Evolutionary conservation across 2,113 vertebrate genomes (phyloP).

Genomic region (Mirounga angustirostris): DNA sequence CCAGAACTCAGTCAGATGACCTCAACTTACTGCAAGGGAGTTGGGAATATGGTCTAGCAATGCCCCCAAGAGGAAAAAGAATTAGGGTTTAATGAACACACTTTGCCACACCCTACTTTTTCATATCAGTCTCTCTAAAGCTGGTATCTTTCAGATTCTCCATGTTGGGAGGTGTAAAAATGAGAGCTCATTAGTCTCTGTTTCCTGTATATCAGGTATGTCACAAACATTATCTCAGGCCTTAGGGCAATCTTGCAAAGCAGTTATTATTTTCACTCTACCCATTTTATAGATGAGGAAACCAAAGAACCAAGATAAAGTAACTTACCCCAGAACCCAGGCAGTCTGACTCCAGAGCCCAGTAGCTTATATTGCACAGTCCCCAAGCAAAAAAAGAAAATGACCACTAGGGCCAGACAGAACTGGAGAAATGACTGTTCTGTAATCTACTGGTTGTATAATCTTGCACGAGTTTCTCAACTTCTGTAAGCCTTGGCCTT

Average conservation of each 20-base stretch:
- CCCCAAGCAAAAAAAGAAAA: not conserved
- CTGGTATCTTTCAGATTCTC: not conserved
- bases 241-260: not conserved
- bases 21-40: not conserved
- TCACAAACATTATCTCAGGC: not conserved
- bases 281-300: not conserved
- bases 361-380: not conserved
- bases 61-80: not conserved
- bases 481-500: not conserved
- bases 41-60: not conserved
- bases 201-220: not conserved
- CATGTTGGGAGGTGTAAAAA: not conserved
- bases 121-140: not conserved
- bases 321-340: not conserved
- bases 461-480: conserved; percentile 20
- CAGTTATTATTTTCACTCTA: conserved; percentile 14
- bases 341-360: not conserved
- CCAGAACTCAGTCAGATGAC: not conserved
- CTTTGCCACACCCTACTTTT: not conserved
- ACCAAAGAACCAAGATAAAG: not conserved
- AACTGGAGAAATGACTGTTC: not conserved
- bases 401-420: not conserved
- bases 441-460: not conserved
- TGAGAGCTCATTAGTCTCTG: not conserved
- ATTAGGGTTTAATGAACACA: not conserved